These are phyloP conservation scores for Philopotamus ludificatus DNA, from an alignment of 1,140 invertebrate species.

Conservation along the genomic window DNA sequence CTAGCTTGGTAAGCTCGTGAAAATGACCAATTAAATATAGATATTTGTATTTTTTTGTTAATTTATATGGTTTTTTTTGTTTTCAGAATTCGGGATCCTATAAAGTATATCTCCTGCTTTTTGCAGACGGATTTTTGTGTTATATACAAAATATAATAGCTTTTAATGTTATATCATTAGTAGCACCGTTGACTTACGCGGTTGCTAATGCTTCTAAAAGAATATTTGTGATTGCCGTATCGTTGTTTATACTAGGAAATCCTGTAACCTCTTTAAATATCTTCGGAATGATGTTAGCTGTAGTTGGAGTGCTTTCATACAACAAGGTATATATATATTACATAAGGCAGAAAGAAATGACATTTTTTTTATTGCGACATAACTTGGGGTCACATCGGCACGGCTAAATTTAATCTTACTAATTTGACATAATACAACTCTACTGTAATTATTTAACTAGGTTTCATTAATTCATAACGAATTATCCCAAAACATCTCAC, in stretches of 20 bases:
- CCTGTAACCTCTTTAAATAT: slow-evolving; percentile 87
- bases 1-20: slow-evolving; percentile 42
- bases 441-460: too few species aligned
- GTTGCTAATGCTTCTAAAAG: slow-evolving; percentile 95
- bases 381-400: too few species aligned
- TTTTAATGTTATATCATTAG: slow-evolving; percentile 86
- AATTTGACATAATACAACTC: too few species aligned
- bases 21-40: too few species aligned
- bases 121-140: slow-evolving; percentile 83
- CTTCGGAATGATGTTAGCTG: slow-evolving; percentile 87
- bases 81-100: slow-evolving; percentile 54
- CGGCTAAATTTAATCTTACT: too few species aligned
- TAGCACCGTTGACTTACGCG: slow-evolving; percentile 91
- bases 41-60: slow-evolving; percentile 41
- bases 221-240: slow-evolving; percentile 89
- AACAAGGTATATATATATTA: slow-evolving; percentile 63
- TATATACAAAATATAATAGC: slow-evolving; percentile 95
- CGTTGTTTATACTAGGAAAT: slow-evolving; percentile 85
- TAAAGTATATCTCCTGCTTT: slow-evolving; percentile 63
- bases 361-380: too few species aligned
- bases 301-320: slow-evolving; percentile 87
- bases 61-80: slow-evolving; percentile 29
- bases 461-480: too few species aligned
- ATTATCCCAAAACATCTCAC: too few species aligned
- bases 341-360: too few species aligned